These are phyloP conservation scores for Eurytemora carolleeae DNA, from an alignment of 1,140 invertebrate genomes.

Conservation along the genomic window DNA sequence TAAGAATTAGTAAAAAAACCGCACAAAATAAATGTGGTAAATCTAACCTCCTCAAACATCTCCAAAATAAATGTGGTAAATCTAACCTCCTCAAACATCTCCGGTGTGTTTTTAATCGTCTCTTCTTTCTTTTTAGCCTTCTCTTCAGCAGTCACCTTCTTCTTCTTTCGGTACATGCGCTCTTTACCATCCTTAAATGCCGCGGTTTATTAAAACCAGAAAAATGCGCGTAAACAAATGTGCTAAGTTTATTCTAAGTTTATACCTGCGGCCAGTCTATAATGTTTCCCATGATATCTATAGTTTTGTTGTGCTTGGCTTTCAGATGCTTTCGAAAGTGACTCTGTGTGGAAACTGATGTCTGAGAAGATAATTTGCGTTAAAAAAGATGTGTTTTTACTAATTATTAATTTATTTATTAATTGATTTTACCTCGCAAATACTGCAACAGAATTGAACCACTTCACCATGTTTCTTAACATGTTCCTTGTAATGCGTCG, in stretches of 20 bases:
- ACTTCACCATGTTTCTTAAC: conserved; percentile 41
- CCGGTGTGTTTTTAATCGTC: no score
- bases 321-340: conserved; percentile 16
- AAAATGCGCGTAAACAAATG: no score
- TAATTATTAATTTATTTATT: no score
- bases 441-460: conserved; percentile 40
- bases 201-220: no score
- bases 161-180: no score
- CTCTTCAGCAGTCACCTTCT: no score
- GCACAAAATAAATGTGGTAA: neutral
- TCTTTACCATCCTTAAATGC: no score
- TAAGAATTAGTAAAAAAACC: neutral
- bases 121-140: no score
- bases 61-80: neutral
- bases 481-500: conserved; percentile 45
- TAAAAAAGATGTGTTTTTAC: no score
- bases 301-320: conserved; percentile 36
- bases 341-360: conserved; percentile 32
- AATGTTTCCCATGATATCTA: conserved; percentile 30
- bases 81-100: neutral
- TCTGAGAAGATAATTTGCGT: no score
- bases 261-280: conserved; percentile 2
- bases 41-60: neutral
- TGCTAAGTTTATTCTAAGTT: neutral
- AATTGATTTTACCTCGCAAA: conserved; percentile 31